Base-by-base conservation (phyloP, 1,140 invertebrate genomes). In the Pteromalus puparum region DNA sequence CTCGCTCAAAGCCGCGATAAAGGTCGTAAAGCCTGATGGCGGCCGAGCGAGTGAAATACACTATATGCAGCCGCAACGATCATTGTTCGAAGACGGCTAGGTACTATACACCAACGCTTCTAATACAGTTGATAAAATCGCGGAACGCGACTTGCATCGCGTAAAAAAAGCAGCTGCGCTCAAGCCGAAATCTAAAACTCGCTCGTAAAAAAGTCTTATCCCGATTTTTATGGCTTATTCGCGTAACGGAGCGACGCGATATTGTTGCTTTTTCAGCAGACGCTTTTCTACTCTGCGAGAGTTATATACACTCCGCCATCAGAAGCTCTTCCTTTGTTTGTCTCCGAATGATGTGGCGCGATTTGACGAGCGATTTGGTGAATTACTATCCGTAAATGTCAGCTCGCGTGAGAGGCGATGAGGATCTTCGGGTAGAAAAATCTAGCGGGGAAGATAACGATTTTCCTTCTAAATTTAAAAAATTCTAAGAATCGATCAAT, bases 1-100 rank as follows among this genome's bases (percentile, higher is more conserved):
- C 67, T 70, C 67, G 67, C 67, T 70, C 13, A 70, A 70, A 28
- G 53, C 18, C 18, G 26, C 67, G 28, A 70, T 70, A 70, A 70
- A 70, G 67, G 67, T 30, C 28, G 67, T 70, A 70, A 70, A 70
- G 26, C 24, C 67, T 15, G 67, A 1, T 5, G 53, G 53, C 53
- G 3, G 30, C 30, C 30, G 30, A 34, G 0, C 53, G 18, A 61
- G 53, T n/a, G 6, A 61, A 61, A n/a, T 61, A 61, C 53, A 61
- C 18, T n/a, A 21, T 61, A 61, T 61, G 53, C 53, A 26, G 67
- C 24, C 67, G 2, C 67, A 70, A 13, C 67, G 67, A 30, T n/a
- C 67, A 28, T 26, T 70, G 67, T 70, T 70, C 67, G 24, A 70
- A 12, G 67, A 61, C 53, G 53, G 15, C 21, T 61, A n/a, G 48